phyloP scores from a whole-genome alignment of 1,140 invertebrate species.

The Psilanteris sp. region DNA sequence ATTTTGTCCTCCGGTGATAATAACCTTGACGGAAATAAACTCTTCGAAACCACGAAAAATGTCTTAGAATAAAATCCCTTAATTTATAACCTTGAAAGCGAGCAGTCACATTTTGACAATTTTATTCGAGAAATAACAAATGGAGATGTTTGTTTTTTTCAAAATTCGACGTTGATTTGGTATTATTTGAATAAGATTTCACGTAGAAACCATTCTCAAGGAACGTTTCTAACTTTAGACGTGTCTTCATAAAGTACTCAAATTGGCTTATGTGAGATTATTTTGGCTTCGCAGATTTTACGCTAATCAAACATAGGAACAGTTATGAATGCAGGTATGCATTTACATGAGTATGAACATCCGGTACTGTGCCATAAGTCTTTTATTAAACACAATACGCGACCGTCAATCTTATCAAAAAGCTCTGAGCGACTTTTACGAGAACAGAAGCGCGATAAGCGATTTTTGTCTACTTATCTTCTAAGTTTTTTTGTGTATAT shows the following conservation, averaged over 20 bases:
- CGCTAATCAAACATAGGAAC: slow-evolving; percentile 11
- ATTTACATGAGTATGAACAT: slow-evolving; percentile 44
- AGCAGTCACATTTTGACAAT: too few relatives aligned
- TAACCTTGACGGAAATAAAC: slow-evolving; percentile 48
- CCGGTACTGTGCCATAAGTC: slow-evolving; percentile 53
- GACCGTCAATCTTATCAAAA: slow-evolving; percentile 35
- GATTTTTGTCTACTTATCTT: slow-evolving; percentile 2
- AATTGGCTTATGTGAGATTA: neutral
- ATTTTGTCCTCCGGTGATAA: slow-evolving; percentile 8
- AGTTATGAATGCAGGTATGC: slow-evolving; percentile 33
- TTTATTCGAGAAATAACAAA: too few relatives aligned
- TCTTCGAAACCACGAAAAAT: slow-evolving; percentile 21
- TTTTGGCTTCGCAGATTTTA: slow-evolving; percentile 6
- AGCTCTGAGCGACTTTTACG: slow-evolving; percentile 19
- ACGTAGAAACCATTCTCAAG: neutral
- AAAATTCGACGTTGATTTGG: too few relatives aligned
- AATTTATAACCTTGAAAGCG: slow-evolving; percentile 8
- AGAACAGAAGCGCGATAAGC: slow-evolving; percentile 18
- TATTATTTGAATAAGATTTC: too few relatives aligned
- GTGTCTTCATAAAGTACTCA: slow-evolving; percentile 4
- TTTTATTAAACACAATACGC: slow-evolving; percentile 37
- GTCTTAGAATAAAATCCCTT: slow-evolving; percentile 12
- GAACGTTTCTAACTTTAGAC: neutral
- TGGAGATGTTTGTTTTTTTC: too few relatives aligned
- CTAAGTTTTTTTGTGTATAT: too few relatives aligned